Conservation (phyloP, 2,113 vertebrate genomes). For the Corynorhinus townsendii region DNA sequence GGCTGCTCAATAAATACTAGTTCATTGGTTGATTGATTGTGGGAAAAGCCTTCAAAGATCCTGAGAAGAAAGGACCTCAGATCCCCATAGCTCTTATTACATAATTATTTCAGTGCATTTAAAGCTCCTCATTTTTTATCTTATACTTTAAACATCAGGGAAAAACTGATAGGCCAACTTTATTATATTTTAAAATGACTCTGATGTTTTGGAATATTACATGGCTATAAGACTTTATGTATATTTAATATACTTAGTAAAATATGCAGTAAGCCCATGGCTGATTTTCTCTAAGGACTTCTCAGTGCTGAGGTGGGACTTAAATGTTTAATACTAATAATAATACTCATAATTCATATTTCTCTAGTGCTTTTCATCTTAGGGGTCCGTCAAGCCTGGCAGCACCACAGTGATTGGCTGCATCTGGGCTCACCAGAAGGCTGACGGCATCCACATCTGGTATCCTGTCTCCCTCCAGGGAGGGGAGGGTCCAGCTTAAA, state of each 20-base stretch:
- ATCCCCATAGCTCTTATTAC: slow-evolving; percentile 61
- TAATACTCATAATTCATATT: slow-evolving; percentile 63
- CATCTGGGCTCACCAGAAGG: neutral
- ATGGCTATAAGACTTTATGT: slow-evolving; percentile 66
- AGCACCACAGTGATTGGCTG: neutral
- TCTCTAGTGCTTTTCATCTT: slow-evolving; percentile 54
- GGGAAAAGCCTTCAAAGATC: slow-evolving; percentile 44
- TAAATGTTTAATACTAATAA: slow-evolving; percentile 74
- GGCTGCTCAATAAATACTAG: slow-evolving; percentile 58
- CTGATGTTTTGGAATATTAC: slow-evolving; percentile 66
- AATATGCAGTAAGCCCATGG: slow-evolving; percentile 67
- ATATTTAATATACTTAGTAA: slow-evolving; percentile 75
- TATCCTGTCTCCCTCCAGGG: neutral
- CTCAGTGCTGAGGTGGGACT: slow-evolving; percentile 62
- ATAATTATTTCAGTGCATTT: slow-evolving; percentile 69
- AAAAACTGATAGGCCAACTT: slow-evolving; percentile 67
- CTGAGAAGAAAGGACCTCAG: slow-evolving; percentile 15
- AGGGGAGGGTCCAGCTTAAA: neutral
- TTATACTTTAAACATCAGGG: slow-evolving; percentile 67
- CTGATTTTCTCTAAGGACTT: slow-evolving; percentile 69
- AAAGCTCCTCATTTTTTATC: slow-evolving; percentile 69
- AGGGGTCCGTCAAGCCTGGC: neutral
- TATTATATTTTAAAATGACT: slow-evolving; percentile 69
- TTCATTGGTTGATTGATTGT: slow-evolving; percentile 65
- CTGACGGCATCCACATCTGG: neutral